Conservation (phyloP, 1,140 invertebrate genomes). For the Habropoda laboriosa region DNA sequence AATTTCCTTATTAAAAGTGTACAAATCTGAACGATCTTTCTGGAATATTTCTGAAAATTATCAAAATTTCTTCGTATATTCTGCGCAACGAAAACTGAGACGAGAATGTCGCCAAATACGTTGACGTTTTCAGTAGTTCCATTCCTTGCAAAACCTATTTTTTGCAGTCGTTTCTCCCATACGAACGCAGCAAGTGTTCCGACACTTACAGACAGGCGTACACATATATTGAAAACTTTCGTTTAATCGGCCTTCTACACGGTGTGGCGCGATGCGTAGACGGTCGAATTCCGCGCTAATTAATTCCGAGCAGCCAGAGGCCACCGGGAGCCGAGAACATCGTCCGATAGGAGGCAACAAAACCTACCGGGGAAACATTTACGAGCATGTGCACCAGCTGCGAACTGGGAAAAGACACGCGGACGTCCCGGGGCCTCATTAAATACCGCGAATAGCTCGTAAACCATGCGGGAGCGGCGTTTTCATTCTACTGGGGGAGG, state of each 20-base stretch:
- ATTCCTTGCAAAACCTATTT: no score
- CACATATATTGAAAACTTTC: no score
- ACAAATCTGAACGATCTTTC: no score
- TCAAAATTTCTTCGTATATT: no score
- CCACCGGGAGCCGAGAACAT: neutral
- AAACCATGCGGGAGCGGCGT: conserved; percentile 56
- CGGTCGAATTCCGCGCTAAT: conserved; percentile 5
- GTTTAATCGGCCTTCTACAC: neutral
- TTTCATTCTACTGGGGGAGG: conserved; percentile 22
- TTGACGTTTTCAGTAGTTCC: no score
- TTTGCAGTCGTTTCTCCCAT: no score
- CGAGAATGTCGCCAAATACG: no score
- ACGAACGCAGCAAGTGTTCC: no score
- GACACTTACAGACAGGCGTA: no score
- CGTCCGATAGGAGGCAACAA: neutral
- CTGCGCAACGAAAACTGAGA: neutral
- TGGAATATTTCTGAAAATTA: no score
- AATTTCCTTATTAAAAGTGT: no score
- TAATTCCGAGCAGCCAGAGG: conserved; percentile 3
- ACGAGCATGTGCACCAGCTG: conserved; percentile 30
- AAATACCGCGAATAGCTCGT: conserved; percentile 61
- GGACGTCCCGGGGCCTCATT: conserved; percentile 53
- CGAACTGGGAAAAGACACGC: conserved; percentile 51
- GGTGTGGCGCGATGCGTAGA: neutral
- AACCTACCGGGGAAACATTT: conserved; percentile 20